phyloP scores from a whole-genome alignment of 2,888 invertebrate genomes.

The Syritta pipiens region DNA sequence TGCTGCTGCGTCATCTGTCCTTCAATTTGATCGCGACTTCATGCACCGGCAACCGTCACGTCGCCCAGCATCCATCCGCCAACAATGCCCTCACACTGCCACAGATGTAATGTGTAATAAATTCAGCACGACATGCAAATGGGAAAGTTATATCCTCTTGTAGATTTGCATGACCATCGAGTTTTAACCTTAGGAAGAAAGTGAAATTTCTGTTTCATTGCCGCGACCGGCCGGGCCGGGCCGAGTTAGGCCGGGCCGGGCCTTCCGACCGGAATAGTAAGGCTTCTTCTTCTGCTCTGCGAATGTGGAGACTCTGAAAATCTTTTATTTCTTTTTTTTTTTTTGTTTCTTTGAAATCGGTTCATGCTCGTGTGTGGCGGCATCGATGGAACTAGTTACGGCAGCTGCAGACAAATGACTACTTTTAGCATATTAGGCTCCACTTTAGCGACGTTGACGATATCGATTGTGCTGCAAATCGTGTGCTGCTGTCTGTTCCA shows the following conservation, averaged over 20 bases:
- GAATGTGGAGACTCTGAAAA: not conserved
- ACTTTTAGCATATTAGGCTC: slow-evolving; percentile 23
- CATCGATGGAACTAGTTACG: slow-evolving; percentile 30
- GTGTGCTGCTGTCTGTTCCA: slow-evolving; percentile 27
- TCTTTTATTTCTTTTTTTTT: not conserved
- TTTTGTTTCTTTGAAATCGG: slow-evolving; percentile 9
- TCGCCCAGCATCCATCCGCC: not conserved
- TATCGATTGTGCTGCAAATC: slow-evolving; percentile 13
- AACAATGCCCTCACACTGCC: slow-evolving; percentile 1
- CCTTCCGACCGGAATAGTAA: slow-evolving; percentile 6
- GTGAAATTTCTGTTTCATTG: slow-evolving; percentile 58
- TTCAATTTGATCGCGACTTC: not conserved
- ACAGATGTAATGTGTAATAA: slow-evolving; percentile 24
- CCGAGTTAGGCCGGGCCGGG: not conserved
- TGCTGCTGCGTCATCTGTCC: slow-evolving; percentile 11
- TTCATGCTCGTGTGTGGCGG: not conserved
- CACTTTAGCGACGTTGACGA: slow-evolving; percentile 4
- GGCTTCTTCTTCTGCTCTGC: not conserved
- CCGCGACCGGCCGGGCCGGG: not conserved
- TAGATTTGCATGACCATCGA: slow-evolving; percentile 35
- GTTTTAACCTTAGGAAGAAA: slow-evolving; percentile 61
- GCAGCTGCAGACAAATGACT: slow-evolving; percentile 34
- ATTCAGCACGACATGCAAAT: slow-evolving; percentile 31
- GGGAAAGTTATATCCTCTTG: slow-evolving; percentile 60
- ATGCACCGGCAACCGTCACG: not conserved